Base-by-base conservation (phyloP, 2,113 vertebrate genomes). In the Myiagra hebetior region DNA sequence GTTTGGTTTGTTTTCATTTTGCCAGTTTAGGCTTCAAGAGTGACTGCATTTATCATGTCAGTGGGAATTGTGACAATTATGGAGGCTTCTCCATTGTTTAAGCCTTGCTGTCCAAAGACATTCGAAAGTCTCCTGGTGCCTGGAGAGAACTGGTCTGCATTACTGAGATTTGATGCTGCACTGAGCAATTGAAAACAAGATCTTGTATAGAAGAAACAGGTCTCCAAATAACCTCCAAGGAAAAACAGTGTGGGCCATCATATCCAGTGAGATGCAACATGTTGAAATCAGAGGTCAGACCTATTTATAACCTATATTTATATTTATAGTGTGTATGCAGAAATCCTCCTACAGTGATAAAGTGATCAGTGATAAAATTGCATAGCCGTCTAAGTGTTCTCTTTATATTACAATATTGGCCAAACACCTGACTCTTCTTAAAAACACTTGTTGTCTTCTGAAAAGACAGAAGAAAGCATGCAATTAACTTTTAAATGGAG, bases 111-210 rank as follows among this genome's bases (percentile, higher is more conserved):
- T 42, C 44, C 26, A 33, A 16, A 12, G 12, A 13, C 6, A 9
- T 77, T 44, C 50, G 22, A 33, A 18, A 65, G 28, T 23, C 10
- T 52, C 22, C 21, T 3, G 1, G 12, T 75, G 37, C 39, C 44
- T 52, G 35, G 7, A 37, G 67, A 53, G 41, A 56, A 15, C 6
- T 4, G 1, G 1, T 37, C 24, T 64, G 35, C 35, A 60, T 26
- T 0, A 0, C 20, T 35, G 35, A 62, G 7, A 31, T 44, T 49
- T 52, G 31, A 0, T 13, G 31, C n/a, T 59, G 31, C 49, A 37
- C 5, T 0, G 6, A 47, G 44, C 28, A 42, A 7, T 13, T 46
- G 26, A 22, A 86, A 79, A 37, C 6, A 18, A 37, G 33, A 26
- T 39, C 15, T 47, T n/a, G 5, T 42, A 3, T 3, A 47, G 42